These are phyloP conservation scores for Alexandromys fortis DNA, from an alignment of 2,113 vertebrate species.

Conservation along the genomic window DNA sequence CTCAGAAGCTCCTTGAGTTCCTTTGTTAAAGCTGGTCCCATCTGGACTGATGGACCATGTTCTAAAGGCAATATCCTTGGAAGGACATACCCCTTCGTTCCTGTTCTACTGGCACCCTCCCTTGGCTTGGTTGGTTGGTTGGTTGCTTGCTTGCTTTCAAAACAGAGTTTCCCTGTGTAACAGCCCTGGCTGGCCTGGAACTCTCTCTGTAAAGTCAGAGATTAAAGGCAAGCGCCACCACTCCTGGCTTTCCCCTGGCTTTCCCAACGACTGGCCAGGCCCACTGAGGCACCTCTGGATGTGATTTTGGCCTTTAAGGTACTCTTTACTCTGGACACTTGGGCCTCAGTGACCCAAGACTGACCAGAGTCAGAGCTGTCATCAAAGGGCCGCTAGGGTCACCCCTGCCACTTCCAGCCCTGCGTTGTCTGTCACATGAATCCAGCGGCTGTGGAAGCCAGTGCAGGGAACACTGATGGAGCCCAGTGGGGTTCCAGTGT, in stretches of 20 bases:
- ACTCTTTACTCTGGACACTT: not conserved
- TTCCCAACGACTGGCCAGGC: not conserved
- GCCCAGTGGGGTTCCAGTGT: not conserved
- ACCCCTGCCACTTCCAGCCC: not conserved
- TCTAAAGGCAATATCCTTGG: not conserved
- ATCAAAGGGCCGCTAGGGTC: not conserved
- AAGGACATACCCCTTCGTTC: not conserved
- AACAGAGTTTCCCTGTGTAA: not conserved
- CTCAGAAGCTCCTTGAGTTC: not conserved
- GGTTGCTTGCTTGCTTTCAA: not conserved
- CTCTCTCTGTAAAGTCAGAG: not conserved
- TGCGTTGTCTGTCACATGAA: not conserved
- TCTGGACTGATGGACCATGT: fast-evolving
- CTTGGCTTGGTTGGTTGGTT: not conserved
- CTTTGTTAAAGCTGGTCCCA: not conserved
- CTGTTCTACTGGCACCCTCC: not conserved
- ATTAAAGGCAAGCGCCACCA: not conserved
- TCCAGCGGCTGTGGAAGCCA: not conserved
- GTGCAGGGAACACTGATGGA: not conserved
- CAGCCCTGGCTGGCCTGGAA: not conserved
- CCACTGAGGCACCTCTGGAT: not conserved
- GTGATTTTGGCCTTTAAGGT: not conserved
- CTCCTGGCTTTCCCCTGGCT: not conserved
- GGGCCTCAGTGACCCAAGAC: not conserved
- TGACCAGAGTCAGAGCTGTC: not conserved